Conservation (phyloP, 2,113 vertebrate species). For the Hippocampus abdominalis region DNA sequence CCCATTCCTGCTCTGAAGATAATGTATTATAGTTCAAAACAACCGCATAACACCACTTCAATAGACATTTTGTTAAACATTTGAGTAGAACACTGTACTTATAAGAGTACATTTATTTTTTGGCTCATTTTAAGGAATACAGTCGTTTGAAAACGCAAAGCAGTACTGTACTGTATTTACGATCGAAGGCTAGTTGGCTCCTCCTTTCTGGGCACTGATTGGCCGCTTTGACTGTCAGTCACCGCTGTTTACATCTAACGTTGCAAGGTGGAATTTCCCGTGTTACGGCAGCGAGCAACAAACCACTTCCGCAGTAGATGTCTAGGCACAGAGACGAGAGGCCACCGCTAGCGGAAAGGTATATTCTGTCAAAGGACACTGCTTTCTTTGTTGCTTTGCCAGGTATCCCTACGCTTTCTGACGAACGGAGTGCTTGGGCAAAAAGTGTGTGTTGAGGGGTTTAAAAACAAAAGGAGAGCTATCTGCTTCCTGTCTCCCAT, state of each 20-base stretch:
- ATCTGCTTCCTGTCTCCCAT: constrained; percentile 36
- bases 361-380: constrained; percentile 38
- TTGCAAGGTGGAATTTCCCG: constrained; percentile 78
- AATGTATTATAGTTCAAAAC: too few species aligned
- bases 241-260: constrained; percentile 74
- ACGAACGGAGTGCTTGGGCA: constrained; percentile 8
- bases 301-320: constrained; percentile 75
- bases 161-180: too few species aligned
- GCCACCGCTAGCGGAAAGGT: constrained; percentile 64
- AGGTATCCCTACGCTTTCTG: constrained; percentile 12
- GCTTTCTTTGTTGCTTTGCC: constrained; percentile 45
- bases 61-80: too few species aligned
- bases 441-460: constrained; percentile 1
- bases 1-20: too few species aligned
- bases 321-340: constrained; percentile 60
- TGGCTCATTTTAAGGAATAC: too few species aligned
- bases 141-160: too few species aligned
- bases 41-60: too few species aligned
- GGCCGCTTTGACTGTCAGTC: constrained; percentile 48
- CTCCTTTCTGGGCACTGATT: constrained; percentile 40
- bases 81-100: too few species aligned
- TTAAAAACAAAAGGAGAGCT: neutral
- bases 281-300: constrained; percentile 65
- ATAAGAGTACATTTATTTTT: too few species aligned
- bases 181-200: neutral